Percentiles rank a stretch among this genome's conserved stretches.
Conservation (phyloP, 2,888 invertebrate species). For the Ischnus inquisitorius region DNA sequence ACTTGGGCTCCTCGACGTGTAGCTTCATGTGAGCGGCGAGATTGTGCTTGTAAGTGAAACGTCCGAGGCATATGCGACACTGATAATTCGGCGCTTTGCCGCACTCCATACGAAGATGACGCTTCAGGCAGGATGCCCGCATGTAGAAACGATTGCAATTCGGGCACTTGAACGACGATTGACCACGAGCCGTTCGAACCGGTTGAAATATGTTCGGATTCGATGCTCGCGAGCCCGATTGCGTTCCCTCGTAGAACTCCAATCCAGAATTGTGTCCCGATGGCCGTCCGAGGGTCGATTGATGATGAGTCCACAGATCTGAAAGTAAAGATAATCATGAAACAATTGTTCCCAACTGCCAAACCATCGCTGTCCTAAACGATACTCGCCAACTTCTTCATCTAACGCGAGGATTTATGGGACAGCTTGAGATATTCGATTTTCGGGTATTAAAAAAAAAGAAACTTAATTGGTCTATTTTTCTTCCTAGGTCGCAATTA, state of each 20-base stretch:
- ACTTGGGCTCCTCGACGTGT: conserved; percentile 80
- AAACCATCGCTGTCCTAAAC: not conserved
- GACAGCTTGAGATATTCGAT: not conserved
- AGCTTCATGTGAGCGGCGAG: conserved; percentile 81
- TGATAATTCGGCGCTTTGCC: conserved; percentile 84
- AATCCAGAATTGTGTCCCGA: conserved; percentile 27
- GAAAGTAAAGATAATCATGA: conserved; percentile 71
- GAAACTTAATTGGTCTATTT: not conserved
- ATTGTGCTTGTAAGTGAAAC: conserved; percentile 83
- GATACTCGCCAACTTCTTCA: conserved; percentile 20
- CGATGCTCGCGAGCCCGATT: conserved; percentile 35
- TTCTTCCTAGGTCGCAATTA: not conserved
- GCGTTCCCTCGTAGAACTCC: conserved; percentile 44
- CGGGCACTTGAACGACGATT: conserved; percentile 87
- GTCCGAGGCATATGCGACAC: conserved; percentile 82
- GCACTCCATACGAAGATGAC: conserved; percentile 84
- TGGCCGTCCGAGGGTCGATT: conserved; percentile 32
- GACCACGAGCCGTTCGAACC: conserved; percentile 75
- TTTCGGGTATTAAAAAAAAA: not conserved
- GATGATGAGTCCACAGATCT: conserved; percentile 77
- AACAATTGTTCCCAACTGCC: conserved; percentile 56
- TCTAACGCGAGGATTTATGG: conserved; percentile 2
- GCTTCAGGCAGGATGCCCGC: conserved; percentile 79
- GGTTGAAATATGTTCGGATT: conserved; percentile 71
- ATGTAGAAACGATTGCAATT: conserved; percentile 86